Evolutionary conservation across 2,113 vertebrate genomes (phyloP).

Genomic region (Dryoscopus gambensis): DNA sequence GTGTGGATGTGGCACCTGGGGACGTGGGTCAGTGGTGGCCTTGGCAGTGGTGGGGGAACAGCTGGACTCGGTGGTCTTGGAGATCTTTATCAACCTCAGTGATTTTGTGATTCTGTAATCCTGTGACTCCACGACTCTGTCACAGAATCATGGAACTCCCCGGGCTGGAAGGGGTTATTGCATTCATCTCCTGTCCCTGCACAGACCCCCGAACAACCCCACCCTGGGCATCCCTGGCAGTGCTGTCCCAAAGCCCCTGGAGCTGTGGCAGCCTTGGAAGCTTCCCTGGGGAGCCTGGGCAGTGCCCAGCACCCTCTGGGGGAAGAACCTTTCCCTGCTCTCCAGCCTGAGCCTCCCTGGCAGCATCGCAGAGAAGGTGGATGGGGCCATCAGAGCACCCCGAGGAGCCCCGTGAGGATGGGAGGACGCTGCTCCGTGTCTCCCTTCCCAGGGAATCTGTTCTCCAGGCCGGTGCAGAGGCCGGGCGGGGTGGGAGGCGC

Average conservation of each 20-base stretch:
- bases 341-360: fast-evolving
- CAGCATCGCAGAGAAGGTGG: fast-evolving
- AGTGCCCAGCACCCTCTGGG: neutral
- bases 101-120: neutral
- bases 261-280: neutral
- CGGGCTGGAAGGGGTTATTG: neutral
- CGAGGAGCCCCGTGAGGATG: fast-evolving
- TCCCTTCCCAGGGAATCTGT: neutral
- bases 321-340: neutral
- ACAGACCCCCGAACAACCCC: fast-evolving
- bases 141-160: neutral
- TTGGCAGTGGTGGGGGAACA: neutral
- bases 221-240: neutral
- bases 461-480: neutral
- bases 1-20: neutral
- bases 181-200: fast-evolving
- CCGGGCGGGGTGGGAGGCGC: neutral
- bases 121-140: neutral
- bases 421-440: neutral
- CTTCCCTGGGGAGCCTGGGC: neutral
- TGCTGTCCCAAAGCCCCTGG: fast-evolving
- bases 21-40: neutral
- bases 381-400: neutral
- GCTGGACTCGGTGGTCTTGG: fast-evolving
- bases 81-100: neutral